phyloP scores from a whole-genome alignment of 2,888 invertebrate genomes.

The Lithophane socia region DNA sequence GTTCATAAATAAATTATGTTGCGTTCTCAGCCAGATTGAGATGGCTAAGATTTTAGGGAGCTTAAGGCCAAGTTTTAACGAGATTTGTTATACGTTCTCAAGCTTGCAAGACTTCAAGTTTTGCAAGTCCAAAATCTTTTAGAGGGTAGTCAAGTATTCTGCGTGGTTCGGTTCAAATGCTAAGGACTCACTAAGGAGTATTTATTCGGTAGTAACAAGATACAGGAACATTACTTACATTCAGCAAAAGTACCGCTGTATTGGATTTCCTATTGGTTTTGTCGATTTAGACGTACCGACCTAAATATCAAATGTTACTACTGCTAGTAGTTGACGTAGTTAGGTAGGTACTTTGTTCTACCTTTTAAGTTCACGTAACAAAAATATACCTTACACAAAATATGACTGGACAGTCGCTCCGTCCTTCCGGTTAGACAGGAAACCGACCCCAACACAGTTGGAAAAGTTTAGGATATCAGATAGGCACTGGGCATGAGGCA shows the following conservation, averaged over 20 bases:
- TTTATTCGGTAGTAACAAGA: slow-evolving; percentile 43
- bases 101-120: slow-evolving; percentile 17
- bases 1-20: slow-evolving; percentile 16
- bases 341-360: not conserved
- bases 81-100: slow-evolving; percentile 37
- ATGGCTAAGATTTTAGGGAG: slow-evolving; percentile 17
- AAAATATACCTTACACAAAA: not conserved
- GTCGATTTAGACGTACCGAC: slow-evolving; percentile 19
- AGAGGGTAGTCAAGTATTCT: slow-evolving; percentile 11
- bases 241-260: slow-evolving; percentile 35
- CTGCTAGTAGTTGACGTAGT: not conserved
- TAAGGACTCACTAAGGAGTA: not conserved
- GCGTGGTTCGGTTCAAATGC: not conserved
- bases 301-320: slow-evolving; percentile 21
- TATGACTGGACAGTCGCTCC: not conserved
- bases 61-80: slow-evolving; percentile 38
- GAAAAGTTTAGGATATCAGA: no score
- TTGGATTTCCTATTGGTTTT: slow-evolving; percentile 45
- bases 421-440: no score
- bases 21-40: slow-evolving; percentile 8
- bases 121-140: slow-evolving; percentile 1
- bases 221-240: slow-evolving; percentile 21
- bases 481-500: not conserved
- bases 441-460: no score
- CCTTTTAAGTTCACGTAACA: not conserved